Percentiles rank a stretch among this genome's conserved stretches.
Conservation (phyloP, 2,113 vertebrate genomes). For the Periophthalmus modestus region DNA sequence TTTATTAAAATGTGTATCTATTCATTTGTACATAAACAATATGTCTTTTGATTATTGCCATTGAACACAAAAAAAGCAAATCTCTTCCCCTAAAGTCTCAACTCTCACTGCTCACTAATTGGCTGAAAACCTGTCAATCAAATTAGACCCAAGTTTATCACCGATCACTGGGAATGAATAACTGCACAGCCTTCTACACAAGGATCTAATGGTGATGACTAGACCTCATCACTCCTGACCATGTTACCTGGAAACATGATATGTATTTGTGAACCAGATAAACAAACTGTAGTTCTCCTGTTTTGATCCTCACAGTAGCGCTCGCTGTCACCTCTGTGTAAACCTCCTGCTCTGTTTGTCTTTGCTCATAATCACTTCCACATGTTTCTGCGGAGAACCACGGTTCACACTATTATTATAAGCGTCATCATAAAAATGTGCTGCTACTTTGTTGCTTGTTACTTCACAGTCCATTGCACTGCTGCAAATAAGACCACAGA, state of each 20-base stretch:
- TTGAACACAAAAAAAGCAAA: no score
- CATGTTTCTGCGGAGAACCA: slow-evolving; percentile 8
- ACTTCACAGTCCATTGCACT: slow-evolving; percentile 6
- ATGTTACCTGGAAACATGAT: background rate
- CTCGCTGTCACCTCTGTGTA: background rate
- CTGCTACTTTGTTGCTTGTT: slow-evolving; percentile 8
- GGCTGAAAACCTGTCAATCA: no score
- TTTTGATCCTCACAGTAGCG: background rate
- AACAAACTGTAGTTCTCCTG: background rate
- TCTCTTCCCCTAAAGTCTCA: no score
- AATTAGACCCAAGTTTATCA: no score
- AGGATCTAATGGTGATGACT: background rate
- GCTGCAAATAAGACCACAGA: slow-evolving; percentile 13
- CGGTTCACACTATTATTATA: slow-evolving; percentile 7
- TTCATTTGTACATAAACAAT: no score
- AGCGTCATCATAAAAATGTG: slow-evolving; percentile 11
- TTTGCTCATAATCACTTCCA: background rate
- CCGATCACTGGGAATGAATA: no score
- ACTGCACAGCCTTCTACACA: background rate
- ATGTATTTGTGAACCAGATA: background rate
- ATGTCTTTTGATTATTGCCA: no score
- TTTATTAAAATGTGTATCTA: no score
- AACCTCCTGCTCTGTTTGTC: background rate
- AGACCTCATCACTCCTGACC: background rate
- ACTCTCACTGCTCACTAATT: no score